These are phyloP conservation scores for Miichthys miiuy DNA, from an alignment of 2,797 vertebrate species.

Conservation along the genomic window DNA sequence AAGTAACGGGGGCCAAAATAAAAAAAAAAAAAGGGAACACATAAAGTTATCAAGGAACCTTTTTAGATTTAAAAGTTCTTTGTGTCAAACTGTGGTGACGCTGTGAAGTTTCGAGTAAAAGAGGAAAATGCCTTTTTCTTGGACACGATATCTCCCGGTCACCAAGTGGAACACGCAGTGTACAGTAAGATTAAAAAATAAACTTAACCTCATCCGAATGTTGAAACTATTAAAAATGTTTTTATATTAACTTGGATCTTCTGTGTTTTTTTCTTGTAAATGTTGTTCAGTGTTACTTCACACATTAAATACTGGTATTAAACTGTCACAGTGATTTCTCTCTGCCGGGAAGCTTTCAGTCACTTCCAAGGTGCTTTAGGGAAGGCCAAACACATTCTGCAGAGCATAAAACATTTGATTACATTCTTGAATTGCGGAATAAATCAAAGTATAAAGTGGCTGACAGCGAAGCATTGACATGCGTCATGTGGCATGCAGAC, in stretches of 20 bases:
- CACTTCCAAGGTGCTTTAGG: slow-evolving; percentile 4
- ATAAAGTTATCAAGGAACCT: slow-evolving; percentile 30
- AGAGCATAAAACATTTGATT: slow-evolving; percentile 42
- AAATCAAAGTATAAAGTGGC: slow-evolving; percentile 38
- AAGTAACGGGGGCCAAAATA: slow-evolving; percentile 66
- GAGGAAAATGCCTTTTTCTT: slow-evolving; percentile 64
- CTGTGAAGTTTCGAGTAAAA: slow-evolving; percentile 48
- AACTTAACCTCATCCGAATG: slow-evolving; percentile 77
- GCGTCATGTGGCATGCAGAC: slow-evolving; percentile 1
- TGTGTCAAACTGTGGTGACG: slow-evolving; percentile 67
- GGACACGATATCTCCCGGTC: slow-evolving; percentile 53
- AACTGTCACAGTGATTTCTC: slow-evolving; percentile 34
- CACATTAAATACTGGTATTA: slow-evolving; percentile 1
- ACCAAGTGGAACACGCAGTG: slow-evolving; percentile 67
- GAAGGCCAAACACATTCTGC: slow-evolving; percentile 56
- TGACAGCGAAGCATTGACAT: background rate
- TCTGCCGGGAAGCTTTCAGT: slow-evolving; percentile 12
- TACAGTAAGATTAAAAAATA: slow-evolving; percentile 65
- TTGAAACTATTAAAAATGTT: slow-evolving; percentile 83
- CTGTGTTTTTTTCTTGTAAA: slow-evolving; percentile 41
- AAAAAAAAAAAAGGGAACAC: slow-evolving; percentile 48
- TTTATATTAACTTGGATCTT: slow-evolving; percentile 62
- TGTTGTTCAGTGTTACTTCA: background rate
- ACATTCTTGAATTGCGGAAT: slow-evolving; percentile 6
- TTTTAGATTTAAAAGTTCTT: slow-evolving; percentile 51